Evolutionary conservation across 1,140 invertebrate genomes (phyloP), one percentile per base, ranked within the genome.

Genomic region (Lamellibrachia luymesi): DNA sequence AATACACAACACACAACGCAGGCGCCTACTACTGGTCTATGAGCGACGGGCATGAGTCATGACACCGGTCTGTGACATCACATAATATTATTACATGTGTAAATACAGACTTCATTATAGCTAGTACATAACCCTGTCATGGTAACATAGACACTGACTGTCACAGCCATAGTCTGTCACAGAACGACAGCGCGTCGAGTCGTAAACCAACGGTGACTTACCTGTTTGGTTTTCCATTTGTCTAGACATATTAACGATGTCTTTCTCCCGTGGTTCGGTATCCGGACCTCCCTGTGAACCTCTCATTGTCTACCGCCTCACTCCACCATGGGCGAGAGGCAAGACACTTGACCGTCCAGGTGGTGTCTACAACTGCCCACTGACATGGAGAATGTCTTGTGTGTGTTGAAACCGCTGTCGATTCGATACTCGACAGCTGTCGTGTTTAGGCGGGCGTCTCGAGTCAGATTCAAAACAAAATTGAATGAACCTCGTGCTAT

Each of bases 201-300:
- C 64, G 64, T 80, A 80, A 8, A 80, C 64, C 52, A 8, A 56
- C 6, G 6, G 17, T 56, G 6, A 56, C 52, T 2, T 80, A 80
- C 64, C 64, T 80, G 64, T 17, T 22, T 80, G 64, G 64, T 80
- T 80, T 22, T 80, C 64, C 64, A 80, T 80, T 80, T 80, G 64
- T 80, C 64, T 80, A 80, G 64, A 80, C 64, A 80, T 80, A 22
- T 80, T 80, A 80, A 80, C 64, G 64, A 80, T 80, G 64, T 80
- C 64, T 80, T 22, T 80, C 64, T 80, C 64, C 64, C 64, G 7
- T 22, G 64, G 64, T 8, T 80, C 64, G 64, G 64, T 80, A 80
- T 80, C 64, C 6, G 64, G 64, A 10, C 13, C 64, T 80, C 64
- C 64, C 25, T 80, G 64, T 80, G 64, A 80, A 10, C 64, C 64